phyloP scores from a whole-genome alignment of 1,140 invertebrate genomes.

The Ridgeia piscesae region DNA sequence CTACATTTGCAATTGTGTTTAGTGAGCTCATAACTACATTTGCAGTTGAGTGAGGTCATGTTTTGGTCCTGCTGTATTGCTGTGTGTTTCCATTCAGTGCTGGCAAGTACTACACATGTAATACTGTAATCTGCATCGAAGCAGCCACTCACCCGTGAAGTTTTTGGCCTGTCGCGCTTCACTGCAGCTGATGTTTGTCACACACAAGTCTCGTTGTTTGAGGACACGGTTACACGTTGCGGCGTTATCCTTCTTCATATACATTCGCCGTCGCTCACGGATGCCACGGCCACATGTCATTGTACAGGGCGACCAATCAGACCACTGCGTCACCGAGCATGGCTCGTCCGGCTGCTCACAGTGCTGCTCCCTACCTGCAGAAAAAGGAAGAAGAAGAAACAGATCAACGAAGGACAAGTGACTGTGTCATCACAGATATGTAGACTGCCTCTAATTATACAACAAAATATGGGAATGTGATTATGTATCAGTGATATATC shows the following conservation, averaged over 20 bases:
- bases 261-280: constrained; percentile 45
- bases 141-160: constrained; percentile 43
- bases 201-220: constrained; percentile 49
- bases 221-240: constrained; percentile 42
- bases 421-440: background rate
- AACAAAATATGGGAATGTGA: too few relatives aligned
- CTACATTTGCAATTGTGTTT: too few relatives aligned
- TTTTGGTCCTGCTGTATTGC: too few relatives aligned
- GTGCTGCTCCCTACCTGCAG: constrained; percentile 28
- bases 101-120: too few relatives aligned
- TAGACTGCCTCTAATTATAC: background rate
- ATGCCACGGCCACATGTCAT: constrained; percentile 63
- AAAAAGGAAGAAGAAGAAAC: background rate
- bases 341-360: constrained; percentile 22
- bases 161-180: constrained; percentile 51
- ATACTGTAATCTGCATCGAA: background rate
- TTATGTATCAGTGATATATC: too few relatives aligned
- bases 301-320: constrained; percentile 67
- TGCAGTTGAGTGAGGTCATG: too few relatives aligned
- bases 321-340: constrained; percentile 63
- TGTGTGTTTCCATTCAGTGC: too few relatives aligned
- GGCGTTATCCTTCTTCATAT: constrained; percentile 42
- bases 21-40: too few relatives aligned
- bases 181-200: constrained; percentile 42
- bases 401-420: background rate